Evolutionary conservation across 2,113 vertebrate species (phyloP), one percentile per base, ranked within the genome.

Genomic region (Gymnobelideus leadbeateri): DNA sequence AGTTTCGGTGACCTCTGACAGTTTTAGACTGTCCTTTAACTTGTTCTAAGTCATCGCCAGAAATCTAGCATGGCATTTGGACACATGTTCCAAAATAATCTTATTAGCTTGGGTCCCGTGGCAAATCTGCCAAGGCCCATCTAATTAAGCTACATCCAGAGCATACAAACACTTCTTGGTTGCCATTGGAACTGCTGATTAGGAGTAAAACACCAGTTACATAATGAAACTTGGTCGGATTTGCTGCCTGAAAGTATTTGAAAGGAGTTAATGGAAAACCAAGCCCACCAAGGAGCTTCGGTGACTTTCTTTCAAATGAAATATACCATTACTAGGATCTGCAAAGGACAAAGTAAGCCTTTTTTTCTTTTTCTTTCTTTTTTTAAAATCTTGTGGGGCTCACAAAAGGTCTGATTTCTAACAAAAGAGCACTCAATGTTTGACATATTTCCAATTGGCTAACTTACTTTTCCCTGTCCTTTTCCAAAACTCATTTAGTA

Each of bases 11-110:
- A 95, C 89, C 90, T 37, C 47, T 2, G 51, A 46, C 47, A 51
- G 55, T 28, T 91, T 95, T 91, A 91, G 51, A 8, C 5, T 93
- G 31, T 90, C 92, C 92, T 92, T 92, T 61, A 91, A 95, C 93
- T 57, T 93, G 11, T 93, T 94, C 37, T 96, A 91, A 94, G 28
- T 96, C 84, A 93, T 96, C 93, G 93, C 95, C 12, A 93, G 68
- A 91, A 94, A 52, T 93, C 52, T 94, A 91, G 54, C 3, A 89
- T 61, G 16, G 12, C 91, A 51, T 23, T 50, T 96, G 93, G 94
- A 92, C 28, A 57, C 37, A 61, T 93, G 89, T 89, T 89, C 96
- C 92, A 92, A 92, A 95, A 94, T 95, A 93, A 93, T 53, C 43
- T 46, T 95, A 92, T 94, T 94, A 96, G 52, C 57, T 54, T 91